Base-by-base conservation (phyloP, 2,113 vertebrate genomes). In the Gopherus evgoodei region DNA sequence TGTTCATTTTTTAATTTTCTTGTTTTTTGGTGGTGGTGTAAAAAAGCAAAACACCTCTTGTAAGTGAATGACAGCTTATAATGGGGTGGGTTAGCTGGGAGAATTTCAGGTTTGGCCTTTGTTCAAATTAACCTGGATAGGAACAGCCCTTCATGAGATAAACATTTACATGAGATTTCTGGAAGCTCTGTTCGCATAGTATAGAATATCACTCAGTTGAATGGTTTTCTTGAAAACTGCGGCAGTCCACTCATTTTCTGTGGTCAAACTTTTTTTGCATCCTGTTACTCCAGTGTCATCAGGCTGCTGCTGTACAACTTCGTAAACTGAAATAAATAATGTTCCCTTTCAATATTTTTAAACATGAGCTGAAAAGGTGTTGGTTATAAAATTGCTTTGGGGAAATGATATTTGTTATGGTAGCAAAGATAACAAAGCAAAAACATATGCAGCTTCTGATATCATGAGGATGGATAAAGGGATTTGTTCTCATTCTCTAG, bases 371-470 rank as follows among this genome's bases (percentile, higher is more conserved):
- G 5, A 31, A 84, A 80, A 56, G 5, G 3, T 24, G 31, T 47
- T 59, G 59, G n/a, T 92, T 91, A 78, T 44, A 82, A 79, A 75
- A 79, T 31, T 56, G 42, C 47, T 88, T 90, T 86, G 65, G 22
- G 78, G 76, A 90, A 81, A 85, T 35, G 17, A 1, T n/a, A 21
- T 56, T 86, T 88, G 53, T 79, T 93, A 56, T 42, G 10, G 52
- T 89, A 90, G 83, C 81, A 72, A 89, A 92, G 57, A 59, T 31
- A 82, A 35, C 80, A 83, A 90, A 92, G 52, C 35, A 86, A 86
- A 92, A 86, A 24, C 17, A 14, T n/a, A 22, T 75, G 50, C 21
- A 59, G 7, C 50, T 86, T 12, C 83, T 83, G 47, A 38, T 85
- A 76, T 79, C 35, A 50, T 57, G 72, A 38, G 12, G 38, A 72